phyloP scores from a whole-genome alignment of 2,888 invertebrate genomes.

The Lobophora halterata region DNA sequence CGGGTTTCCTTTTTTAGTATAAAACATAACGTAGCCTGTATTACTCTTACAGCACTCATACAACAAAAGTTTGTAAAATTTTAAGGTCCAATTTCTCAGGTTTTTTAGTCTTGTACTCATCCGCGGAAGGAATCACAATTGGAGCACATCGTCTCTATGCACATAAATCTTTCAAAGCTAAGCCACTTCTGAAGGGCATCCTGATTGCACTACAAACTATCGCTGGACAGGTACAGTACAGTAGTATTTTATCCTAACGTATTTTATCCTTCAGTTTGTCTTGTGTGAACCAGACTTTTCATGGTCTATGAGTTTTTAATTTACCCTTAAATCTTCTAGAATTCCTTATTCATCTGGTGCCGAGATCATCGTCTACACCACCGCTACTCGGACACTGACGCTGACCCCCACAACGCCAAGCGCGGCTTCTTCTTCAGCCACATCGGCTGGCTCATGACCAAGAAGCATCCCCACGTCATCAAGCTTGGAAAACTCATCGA shows the following conservation, averaged over 20 bases:
- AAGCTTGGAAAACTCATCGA: slow-evolving; percentile 85
- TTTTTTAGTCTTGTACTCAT: background rate
- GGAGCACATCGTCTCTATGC: slow-evolving; percentile 91
- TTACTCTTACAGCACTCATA: too few species aligned
- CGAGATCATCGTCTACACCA: slow-evolving; percentile 91
- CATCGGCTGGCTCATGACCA: slow-evolving; percentile 91
- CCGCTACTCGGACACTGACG: slow-evolving; percentile 85
- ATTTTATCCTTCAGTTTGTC: too few species aligned
- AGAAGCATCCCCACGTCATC: slow-evolving; percentile 89
- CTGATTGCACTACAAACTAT: slow-evolving; percentile 84
- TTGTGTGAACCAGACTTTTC: too few species aligned
- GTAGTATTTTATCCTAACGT: too few species aligned
- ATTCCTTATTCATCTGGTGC: slow-evolving; percentile 87
- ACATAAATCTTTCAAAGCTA: slow-evolving; percentile 89
- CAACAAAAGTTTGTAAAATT: too few species aligned
- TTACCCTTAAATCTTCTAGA: too few species aligned
- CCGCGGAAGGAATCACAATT: slow-evolving; percentile 72
- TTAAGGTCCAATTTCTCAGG: background rate
- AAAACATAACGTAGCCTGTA: too few species aligned
- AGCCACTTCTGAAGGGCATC: slow-evolving; percentile 79
- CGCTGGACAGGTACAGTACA: slow-evolving; percentile 84
- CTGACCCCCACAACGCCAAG: slow-evolving; percentile 89
- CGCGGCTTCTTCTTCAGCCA: slow-evolving; percentile 94
- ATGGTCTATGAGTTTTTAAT: too few species aligned
- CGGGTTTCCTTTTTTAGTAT: too few species aligned